Evolutionary conservation across 2,888 invertebrate genomes (phyloP).

Genomic region (Allophyes oxyacanthae): DNA sequence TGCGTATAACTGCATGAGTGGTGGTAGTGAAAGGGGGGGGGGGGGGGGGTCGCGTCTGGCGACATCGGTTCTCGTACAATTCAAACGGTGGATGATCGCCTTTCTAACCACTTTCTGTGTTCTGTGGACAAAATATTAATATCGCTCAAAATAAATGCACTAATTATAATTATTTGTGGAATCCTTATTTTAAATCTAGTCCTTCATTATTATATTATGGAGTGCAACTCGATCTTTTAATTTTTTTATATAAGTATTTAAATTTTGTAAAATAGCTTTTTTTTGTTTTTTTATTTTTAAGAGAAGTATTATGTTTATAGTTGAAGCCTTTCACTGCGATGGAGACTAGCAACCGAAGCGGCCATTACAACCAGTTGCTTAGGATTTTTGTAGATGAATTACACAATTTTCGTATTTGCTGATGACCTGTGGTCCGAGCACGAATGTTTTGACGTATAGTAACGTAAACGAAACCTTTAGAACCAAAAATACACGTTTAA

Average conservation of each 20-base stretch:
- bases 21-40: no score
- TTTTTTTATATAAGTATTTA: constrained; percentile 2
- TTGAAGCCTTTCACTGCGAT: constrained; percentile 1
- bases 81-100: no score
- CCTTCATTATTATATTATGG: constrained; percentile 9
- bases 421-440: no score
- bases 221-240: constrained; percentile 10
- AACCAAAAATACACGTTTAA: no score
- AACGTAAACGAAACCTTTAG: no score
- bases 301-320: constrained; percentile 35
- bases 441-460: no score
- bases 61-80: no score
- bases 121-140: constrained; percentile 4
- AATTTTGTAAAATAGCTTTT: constrained; percentile 5
- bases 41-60: no score
- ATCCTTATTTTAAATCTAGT: constrained; percentile 34
- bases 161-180: neutral
- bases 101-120: no score
- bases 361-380: neutral
- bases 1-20: no score
- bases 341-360: neutral
- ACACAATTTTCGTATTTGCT: no score
- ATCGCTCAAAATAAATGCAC: constrained; percentile 3
- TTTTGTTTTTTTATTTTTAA: constrained; percentile 36
- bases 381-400: no score